Percentiles rank a stretch among this genome's conserved stretches.
phyloP scores from a whole-genome alignment of 2,888 invertebrate species.

The Pecten maximus region DNA sequence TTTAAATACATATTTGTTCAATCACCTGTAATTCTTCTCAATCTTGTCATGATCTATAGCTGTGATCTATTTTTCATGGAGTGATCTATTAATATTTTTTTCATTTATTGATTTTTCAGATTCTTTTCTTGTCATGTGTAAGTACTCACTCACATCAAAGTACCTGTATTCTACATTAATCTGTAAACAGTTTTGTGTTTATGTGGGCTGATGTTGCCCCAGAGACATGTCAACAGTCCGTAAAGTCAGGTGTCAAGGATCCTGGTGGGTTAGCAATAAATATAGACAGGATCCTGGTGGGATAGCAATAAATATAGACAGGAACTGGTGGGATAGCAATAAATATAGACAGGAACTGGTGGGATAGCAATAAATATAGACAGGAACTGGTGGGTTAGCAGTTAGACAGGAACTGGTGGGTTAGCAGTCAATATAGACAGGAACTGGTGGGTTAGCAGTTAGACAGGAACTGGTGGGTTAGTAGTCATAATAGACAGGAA shows the following conservation, averaged over 20 bases:
- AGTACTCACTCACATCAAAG: background rate
- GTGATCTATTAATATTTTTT: background rate
- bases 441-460: too few relatives aligned
- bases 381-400: too few relatives aligned
- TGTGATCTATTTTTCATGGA: background rate
- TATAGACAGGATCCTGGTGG: too few relatives aligned
- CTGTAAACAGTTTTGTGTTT: background rate
- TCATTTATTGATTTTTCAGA: constrained; percentile 20
- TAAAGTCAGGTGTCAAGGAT: background rate
- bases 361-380: too few relatives aligned
- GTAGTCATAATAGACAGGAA: too few relatives aligned
- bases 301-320: too few relatives aligned
- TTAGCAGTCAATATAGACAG: too few relatives aligned
- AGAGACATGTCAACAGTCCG: background rate
- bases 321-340: too few relatives aligned
- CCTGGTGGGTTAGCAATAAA: background rate
- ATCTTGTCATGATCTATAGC: background rate
- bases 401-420: too few relatives aligned
- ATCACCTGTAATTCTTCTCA: background rate
- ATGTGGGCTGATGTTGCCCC: background rate
- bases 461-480: too few relatives aligned
- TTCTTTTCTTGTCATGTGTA: constrained; percentile 19
- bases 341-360: too few relatives aligned
- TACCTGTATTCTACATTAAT: background rate
- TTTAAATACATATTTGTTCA: background rate